Percentiles rank a stretch among this genome's conserved stretches.
Conservation (phyloP, 2,888 invertebrate genomes). For the Lycia hirtaria region DNA sequence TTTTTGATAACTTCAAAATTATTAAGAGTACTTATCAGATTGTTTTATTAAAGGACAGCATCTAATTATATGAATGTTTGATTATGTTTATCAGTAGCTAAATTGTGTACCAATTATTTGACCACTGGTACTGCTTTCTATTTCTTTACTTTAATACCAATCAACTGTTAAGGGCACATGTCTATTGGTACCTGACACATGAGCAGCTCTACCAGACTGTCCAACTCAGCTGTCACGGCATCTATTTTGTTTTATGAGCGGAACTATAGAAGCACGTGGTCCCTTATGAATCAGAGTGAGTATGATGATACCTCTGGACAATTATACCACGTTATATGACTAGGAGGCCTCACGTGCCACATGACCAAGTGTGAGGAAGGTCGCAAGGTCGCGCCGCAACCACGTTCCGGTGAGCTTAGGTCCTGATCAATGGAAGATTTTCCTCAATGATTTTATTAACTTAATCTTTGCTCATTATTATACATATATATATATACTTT, state of each 20-base stretch:
- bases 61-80: not conserved
- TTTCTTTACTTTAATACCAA: no score
- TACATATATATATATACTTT: no score
- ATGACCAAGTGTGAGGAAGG: slow-evolving; percentile 26
- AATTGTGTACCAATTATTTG: no score
- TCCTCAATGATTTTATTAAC: not conserved
- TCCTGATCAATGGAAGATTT: not conserved
- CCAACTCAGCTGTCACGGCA: not conserved
- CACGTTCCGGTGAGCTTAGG: not conserved
- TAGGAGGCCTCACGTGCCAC: slow-evolving; percentile 14
- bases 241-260: slow-evolving; percentile 2
- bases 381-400: slow-evolving; percentile 20
- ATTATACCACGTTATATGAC: slow-evolving; percentile 17
- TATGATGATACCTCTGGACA: slow-evolving; percentile 25
- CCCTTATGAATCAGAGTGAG: slow-evolving; percentile 18
- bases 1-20: not conserved
- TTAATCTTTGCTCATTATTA: not conserved
- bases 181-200: no score
- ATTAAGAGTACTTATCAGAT: not conserved
- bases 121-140: no score
- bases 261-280: slow-evolving; percentile 2
- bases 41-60: not conserved
- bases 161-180: no score
- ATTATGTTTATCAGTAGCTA: no score
- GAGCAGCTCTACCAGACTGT: no score